Evolutionary conservation across 2,888 invertebrate genomes (phyloP), one percentile per base, ranked within the genome.

Genomic region (Tuta absoluta): DNA sequence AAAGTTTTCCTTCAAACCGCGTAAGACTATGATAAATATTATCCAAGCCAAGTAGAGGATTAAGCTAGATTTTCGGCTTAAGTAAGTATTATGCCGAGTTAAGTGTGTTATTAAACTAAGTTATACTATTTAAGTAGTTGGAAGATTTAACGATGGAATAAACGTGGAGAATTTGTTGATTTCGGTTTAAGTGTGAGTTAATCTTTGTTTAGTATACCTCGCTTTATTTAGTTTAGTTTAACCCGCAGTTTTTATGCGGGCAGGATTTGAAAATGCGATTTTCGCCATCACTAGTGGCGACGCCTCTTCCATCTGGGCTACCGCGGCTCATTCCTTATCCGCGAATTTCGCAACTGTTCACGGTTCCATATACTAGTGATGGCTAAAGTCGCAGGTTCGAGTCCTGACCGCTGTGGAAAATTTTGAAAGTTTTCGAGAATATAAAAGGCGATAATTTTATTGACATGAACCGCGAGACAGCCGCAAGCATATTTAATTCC

Each of bases 21-120:
- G 51, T 53, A 53, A 53, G 24, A 14, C 51, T 53, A 51, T 12
- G 51, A 53, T 53, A 53, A 53, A 53, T 51, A 51, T 51, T 53
- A 12, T 24, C 14, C 51, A 53, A 24, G 23, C 51, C 24, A 56
- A 56, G 58, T 58, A 38, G n/a, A 1, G 21, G 38, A 17, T 53
- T 62, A 68, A 71, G 70, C 74, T 69, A 60, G 67, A 66, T 71
- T 71, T 69, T 69, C 65, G 62, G 65, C 68, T 69, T 73, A 72
- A 74, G 71, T 73, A 72, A 56, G 63, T 59, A 69, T 71, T 69
- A 69, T 68, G 63, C 69, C 67, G 69, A 70, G 69, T 69, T 69
- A 70, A 72, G 68, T 68, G 72, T 68, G 67, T 71, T 72, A 70
- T 72, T 73, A 71, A 71, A 67, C 69, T 65, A 74, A 73, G 69